phyloP scores from a whole-genome alignment of 1,140 invertebrate species.

The Stenopsyche tienmushanensis region DNA sequence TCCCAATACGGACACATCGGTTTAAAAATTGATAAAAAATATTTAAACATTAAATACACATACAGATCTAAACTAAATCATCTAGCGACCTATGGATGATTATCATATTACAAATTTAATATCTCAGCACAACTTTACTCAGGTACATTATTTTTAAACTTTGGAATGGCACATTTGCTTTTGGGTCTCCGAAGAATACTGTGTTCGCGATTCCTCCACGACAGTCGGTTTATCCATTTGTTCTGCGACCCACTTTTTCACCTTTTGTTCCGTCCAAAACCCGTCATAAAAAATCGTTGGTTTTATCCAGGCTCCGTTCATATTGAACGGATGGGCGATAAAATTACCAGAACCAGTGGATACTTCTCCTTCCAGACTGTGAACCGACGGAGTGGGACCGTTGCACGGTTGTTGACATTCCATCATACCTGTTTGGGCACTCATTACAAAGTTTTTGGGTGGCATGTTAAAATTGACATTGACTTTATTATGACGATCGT shows the following conservation, averaged over 20 bases:
- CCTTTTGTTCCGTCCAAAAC: slow-evolving; percentile 56
- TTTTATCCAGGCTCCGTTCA: slow-evolving; percentile 51
- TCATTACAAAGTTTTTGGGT: slow-evolving; percentile 49
- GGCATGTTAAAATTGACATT: slow-evolving; percentile 52
- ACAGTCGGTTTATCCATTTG: slow-evolving; percentile 53
- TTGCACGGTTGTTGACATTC: slow-evolving; percentile 39
- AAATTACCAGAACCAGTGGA: slow-evolving; percentile 8
- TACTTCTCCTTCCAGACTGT: slow-evolving; percentile 27
- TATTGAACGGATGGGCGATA: slow-evolving; percentile 38
- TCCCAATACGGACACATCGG: background rate
- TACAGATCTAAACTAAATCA: slow-evolving; percentile 45
- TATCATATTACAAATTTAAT: slow-evolving; percentile 1
- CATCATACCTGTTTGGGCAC: slow-evolving; percentile 44
- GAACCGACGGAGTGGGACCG: slow-evolving; percentile 32
- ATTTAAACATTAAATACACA: too few species aligned
- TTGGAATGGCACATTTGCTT: slow-evolving; percentile 43
- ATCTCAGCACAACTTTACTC: slow-evolving; percentile 32
- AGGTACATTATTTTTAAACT: slow-evolving; percentile 41
- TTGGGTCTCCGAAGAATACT: slow-evolving; percentile 35
- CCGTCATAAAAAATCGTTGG: slow-evolving; percentile 56
- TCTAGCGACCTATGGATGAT: slow-evolving; percentile 41
- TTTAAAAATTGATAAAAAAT: slow-evolving; percentile 5
- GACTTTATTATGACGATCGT: slow-evolving; percentile 47
- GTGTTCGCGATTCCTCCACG: slow-evolving; percentile 42
- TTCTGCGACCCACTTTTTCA: slow-evolving; percentile 55